Evolutionary conservation across 1,140 invertebrate species (phyloP).

Genomic region (Littorina saxatilis): DNA sequence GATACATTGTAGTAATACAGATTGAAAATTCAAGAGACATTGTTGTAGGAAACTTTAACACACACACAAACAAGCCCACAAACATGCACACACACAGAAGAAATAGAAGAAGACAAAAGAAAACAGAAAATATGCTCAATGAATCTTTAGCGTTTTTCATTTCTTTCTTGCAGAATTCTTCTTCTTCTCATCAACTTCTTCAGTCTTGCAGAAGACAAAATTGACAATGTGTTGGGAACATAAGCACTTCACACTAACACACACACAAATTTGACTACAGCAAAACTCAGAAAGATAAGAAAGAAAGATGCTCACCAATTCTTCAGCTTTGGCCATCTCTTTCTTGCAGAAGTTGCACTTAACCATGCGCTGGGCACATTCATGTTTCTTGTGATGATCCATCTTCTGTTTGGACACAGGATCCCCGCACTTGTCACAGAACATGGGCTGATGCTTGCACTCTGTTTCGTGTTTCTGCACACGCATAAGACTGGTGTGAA

Average conservation of each 20-base stretch:
- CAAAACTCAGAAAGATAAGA: not conserved
- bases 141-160: too few species aligned
- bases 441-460: constrained; percentile 51
- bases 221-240: too few species aligned
- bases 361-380: constrained; percentile 57
- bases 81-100: not conserved
- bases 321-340: constrained; percentile 52
- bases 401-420: constrained; percentile 52
- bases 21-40: not conserved
- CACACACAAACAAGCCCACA: not conserved
- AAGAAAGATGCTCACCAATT: constrained; percentile 54
- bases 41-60: too few species aligned
- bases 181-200: too few species aligned
- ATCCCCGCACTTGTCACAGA: constrained; percentile 60
- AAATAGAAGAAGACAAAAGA: too few species aligned
- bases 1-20: too few species aligned
- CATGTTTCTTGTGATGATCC: constrained; percentile 53
- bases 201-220: too few species aligned
- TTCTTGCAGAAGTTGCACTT: constrained; percentile 63
- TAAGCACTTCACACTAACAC: not conserved
- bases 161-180: too few species aligned
- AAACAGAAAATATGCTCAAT: too few species aligned
- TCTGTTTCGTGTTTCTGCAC: constrained; percentile 52
- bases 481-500: too few species aligned
- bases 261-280: not conserved